A percentile compares a stretch with the other conserved stretches of the same genome.
These are phyloP conservation scores for Megalonaias nervosa DNA, from an alignment of 1,140 invertebrate genomes.

Conservation along the genomic window DNA sequence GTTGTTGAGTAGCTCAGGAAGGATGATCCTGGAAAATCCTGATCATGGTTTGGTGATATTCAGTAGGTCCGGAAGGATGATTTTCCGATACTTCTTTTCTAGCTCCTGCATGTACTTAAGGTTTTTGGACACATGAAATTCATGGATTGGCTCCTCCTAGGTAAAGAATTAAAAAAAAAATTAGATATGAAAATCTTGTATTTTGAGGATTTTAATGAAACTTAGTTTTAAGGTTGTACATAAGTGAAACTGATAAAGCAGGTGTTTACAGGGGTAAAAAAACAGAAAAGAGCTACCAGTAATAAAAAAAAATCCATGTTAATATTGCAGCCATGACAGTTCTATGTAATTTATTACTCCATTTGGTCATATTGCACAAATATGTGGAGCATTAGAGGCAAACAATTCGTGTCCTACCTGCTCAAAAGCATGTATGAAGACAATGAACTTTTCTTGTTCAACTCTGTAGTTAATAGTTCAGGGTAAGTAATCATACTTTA, in stretches of 20 bases:
- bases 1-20: no score
- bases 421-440: no score
- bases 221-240: not conserved
- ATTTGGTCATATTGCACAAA: no score
- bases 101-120: slow-evolving; percentile 66
- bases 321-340: not conserved
- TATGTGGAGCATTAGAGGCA: no score
- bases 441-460: no score
- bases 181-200: not conserved
- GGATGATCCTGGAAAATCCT: not conserved
- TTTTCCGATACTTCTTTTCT: slow-evolving; percentile 64
- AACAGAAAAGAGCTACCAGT: not conserved
- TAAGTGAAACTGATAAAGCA: not conserved
- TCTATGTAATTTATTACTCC: not conserved
- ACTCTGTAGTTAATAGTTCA: no score
- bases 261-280: not conserved
- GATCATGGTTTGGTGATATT: slow-evolving; percentile 55
- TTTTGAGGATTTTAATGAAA: not conserved
- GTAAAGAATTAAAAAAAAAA: slow-evolving; percentile 19
- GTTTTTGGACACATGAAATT: slow-evolving; percentile 62
- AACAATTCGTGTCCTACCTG: no score
- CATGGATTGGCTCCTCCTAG: slow-evolving; percentile 65
- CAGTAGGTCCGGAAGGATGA: slow-evolving; percentile 64
- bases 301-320: not conserved
- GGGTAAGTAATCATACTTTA: no score